Conservation (phyloP, 2,888 invertebrate genomes). For the Athalia rosae region DNA sequence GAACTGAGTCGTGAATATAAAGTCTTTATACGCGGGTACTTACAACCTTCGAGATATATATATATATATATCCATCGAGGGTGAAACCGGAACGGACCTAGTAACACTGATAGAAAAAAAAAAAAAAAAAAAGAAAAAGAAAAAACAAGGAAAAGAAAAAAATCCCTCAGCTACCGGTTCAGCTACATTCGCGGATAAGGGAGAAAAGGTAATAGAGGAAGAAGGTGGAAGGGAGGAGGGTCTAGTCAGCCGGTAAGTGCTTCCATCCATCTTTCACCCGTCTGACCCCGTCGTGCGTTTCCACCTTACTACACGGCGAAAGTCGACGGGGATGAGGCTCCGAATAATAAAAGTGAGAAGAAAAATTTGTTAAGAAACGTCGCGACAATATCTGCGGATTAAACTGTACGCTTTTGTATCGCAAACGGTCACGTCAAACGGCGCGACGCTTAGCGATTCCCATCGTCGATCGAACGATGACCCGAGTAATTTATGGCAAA, state of each 20-base stretch:
- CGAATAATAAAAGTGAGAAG: background rate
- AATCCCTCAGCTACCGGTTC: background rate
- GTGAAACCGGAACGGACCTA: background rate
- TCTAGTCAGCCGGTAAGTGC: slow-evolving; percentile 59
- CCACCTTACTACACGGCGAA: background rate
- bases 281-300: slow-evolving; percentile 38
- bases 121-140: background rate
- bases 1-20: background rate
- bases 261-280: slow-evolving; percentile 56
- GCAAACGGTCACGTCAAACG: too few relatives aligned
- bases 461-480: too few relatives aligned
- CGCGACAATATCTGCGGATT: too few relatives aligned
- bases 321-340: background rate
- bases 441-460: too few relatives aligned
- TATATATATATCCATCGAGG: too few relatives aligned
- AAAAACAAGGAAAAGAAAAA: background rate
- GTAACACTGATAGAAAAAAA: background rate
- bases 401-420: too few relatives aligned
- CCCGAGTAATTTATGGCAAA: background rate
- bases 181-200: background rate
- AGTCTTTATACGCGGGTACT: slow-evolving; percentile 12
- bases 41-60: background rate
- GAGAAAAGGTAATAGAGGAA: background rate
- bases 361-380: background rate
- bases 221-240: slow-evolving; percentile 6